Evolutionary conservation across 1,140 invertebrate species (phyloP), one percentile per base, ranked within the genome.

Genomic region (Triops longicaudatus): DNA sequence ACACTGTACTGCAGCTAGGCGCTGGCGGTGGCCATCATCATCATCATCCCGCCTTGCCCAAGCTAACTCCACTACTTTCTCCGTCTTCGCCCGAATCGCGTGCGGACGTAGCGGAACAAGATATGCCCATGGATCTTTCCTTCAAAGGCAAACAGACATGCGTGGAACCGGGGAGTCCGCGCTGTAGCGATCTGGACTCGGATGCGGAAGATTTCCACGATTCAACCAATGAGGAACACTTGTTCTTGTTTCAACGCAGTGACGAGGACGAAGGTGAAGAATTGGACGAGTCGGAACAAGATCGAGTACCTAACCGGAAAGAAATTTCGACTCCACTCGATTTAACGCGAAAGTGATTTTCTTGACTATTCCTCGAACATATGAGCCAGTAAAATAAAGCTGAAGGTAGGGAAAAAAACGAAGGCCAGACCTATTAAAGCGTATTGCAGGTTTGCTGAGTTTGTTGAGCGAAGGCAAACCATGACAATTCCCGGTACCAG

Each of bases 91-190:
- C 81, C 2, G 75, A 83, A 22, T 84, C 84, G 78, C 85, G 85
- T 37, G 88, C 87, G 1, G 83, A 89, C 0, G 88, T 89, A 1
- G 84, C 89, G 26, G 84, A 88, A 31, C 85, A 87, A 76, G 90
- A 92, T 14, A 88, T 91, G 79, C 92, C 91, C 1, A 93, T 93
- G 75, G 92, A 93, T 82, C 84, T 93, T 12, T 87, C 86, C 72
- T 79, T 87, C 0, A 83, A 84, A 27, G 80, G 71, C 42, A 72
- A 37, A n/a, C 50, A 37, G 41, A 71, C 26, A 4, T 31, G 43
- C 41, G 44, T 75, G 1, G 75, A 78, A 26, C 42, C 71, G 17
- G 50, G 75, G 28, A 78, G 71, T n/a, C 22, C 43, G 26, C 71
- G 44, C 31, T 31, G 27, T 27, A 50, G 72, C 44, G 76, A 77